Evolutionary conservation across 1,140 invertebrate species (phyloP).

Genomic region (Andricus grossulariae): DNA sequence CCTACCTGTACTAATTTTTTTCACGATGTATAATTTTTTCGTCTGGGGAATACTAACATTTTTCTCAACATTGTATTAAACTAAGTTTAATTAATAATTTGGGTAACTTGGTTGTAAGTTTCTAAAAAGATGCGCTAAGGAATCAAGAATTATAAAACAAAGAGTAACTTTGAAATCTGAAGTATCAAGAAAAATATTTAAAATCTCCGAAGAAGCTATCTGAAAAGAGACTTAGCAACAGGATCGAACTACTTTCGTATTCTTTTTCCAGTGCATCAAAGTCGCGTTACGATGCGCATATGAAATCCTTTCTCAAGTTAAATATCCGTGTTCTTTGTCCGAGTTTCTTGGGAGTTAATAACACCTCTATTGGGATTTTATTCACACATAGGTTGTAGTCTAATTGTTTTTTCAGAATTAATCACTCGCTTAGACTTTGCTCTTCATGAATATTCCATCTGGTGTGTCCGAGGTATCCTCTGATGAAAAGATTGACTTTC

Average conservation of each 20-base stretch:
- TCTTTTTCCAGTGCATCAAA: conserved; percentile 20
- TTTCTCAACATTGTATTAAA: too few species aligned
- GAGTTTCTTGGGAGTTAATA: conserved; percentile 21
- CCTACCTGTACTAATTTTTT: background rate
- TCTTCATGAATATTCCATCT: background rate
- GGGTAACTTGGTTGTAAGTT: too few species aligned
- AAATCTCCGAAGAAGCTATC: background rate
- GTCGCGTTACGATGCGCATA: conserved; percentile 25
- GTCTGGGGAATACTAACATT: too few species aligned
- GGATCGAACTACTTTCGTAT: conserved; percentile 23
- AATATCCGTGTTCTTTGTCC: conserved; percentile 26
- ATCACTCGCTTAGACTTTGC: conserved; percentile 13
- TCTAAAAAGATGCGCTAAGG: too few species aligned
- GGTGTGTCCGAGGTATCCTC: background rate
- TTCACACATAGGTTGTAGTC: background rate
- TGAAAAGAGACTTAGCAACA: conserved; percentile 22
- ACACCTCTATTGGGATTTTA: conserved; percentile 25
- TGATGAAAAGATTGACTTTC: conserved; percentile 24
- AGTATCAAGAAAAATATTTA: background rate
- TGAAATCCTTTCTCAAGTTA: conserved; percentile 22
- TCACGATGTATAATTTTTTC: background rate
- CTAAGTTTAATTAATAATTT: too few species aligned
- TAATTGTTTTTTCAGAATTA: conserved; percentile 24
- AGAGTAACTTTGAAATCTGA: background rate
- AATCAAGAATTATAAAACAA: too few species aligned